Base-by-base conservation (phyloP, 1,140 invertebrate genomes). In the Panagrolaimus sp. region DNA sequence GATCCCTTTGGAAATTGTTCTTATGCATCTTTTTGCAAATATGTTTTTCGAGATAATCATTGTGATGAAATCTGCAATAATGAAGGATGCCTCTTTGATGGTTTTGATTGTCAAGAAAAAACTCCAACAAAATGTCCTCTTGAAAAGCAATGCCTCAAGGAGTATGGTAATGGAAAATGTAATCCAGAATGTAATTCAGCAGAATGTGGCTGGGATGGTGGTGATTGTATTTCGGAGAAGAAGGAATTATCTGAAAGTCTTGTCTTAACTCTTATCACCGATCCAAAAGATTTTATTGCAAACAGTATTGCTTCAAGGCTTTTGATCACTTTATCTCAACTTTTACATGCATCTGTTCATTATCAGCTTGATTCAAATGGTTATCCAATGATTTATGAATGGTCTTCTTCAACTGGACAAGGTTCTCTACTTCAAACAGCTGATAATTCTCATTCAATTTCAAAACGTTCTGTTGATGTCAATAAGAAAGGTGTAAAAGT, bases 1-100 rank as follows among this genome's bases (percentile, higher is more conserved):
- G 91, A 94, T 85, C 92, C 93, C 0, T 98, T 93, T 91, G 87
- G 88, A 1, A 93, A 94, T 74, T 98, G 94, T 80, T 91, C 90
- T 0, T 90, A 91, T 0, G 87, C 88, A 0, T 90, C 91, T 16
- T 89, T 90, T 69, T 97, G 94, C 81, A 92, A 91, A 89, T 88
- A 91, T 73, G 89, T 91, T 0, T 86, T 96, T 82, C 89, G 89
- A 86, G 90, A 97, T 79, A 90, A 89, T 0, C 85, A 88, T 16
- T 96, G 93, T 81, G 89, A 96, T 79, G 88, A 90, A 69, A 67
- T 72, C 31, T 97, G 94, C 79, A 96, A 96, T 83, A 96, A 90
- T 57, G 88, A 90, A 5, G 90, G 90, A 68, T 98, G 94, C 82
- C 86, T 96, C 0, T 96, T 91, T 81, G 94, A 98, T 78, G 94